phyloP scores from a whole-genome alignment of 1,140 invertebrate species.

The Macrocentrus cingulum region DNA sequence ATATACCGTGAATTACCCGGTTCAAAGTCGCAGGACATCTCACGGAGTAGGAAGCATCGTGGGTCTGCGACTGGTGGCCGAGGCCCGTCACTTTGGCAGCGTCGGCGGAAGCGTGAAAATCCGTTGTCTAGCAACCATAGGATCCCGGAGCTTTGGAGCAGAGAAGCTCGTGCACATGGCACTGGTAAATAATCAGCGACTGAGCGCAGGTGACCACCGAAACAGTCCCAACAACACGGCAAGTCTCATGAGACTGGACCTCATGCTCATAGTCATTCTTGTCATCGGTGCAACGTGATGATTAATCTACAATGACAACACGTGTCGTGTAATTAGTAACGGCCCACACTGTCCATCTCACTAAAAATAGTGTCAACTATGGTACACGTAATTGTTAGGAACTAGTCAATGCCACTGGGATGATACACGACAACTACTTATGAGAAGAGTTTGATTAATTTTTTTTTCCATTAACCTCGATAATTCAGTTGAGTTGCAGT shows the following conservation, averaged over 20 bases:
- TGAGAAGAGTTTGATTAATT: not conserved
- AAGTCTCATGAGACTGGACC: not conserved
- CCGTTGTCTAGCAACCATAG: conserved; percentile 37
- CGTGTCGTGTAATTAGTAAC: not conserved
- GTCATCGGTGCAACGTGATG: conserved; percentile 36
- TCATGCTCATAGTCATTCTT: conserved; percentile 16
- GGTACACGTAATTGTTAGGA: not conserved
- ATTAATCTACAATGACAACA: not conserved
- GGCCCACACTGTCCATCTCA: not conserved
- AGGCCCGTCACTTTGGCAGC: conserved; percentile 31
- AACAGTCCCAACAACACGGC: conserved; percentile 20
- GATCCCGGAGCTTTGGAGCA: conserved; percentile 21
- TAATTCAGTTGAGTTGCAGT: no score
- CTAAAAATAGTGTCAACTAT: conserved; percentile 9
- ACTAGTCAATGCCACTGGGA: not conserved
- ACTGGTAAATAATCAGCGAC: conserved; percentile 40
- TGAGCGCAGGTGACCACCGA: conserved; percentile 37
- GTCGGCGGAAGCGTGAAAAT: conserved; percentile 27
- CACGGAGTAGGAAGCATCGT: conserved; percentile 31
- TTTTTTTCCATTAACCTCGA: no score
- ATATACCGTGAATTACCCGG: conserved; percentile 32
- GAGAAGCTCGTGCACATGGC: conserved; percentile 32
- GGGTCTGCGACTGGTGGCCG: conserved; percentile 36
- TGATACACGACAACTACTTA: not conserved
- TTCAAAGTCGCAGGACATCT: conserved; percentile 1